A percentile compares a stretch with the other conserved stretches of the same genome.
Conservation (phyloP, 2,113 vertebrate genomes). For the Myiagra hebetior region DNA sequence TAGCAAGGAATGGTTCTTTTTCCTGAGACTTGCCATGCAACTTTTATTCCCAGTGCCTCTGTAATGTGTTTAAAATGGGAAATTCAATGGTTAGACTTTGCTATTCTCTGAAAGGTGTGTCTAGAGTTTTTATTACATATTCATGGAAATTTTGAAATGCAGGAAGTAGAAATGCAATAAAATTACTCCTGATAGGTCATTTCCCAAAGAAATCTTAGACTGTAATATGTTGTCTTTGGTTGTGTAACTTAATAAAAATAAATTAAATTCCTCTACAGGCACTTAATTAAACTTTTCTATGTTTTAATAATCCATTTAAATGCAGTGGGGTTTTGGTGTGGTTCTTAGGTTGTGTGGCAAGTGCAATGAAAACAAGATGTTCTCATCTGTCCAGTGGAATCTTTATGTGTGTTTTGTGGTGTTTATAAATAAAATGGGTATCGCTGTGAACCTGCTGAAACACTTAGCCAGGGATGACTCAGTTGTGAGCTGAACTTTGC, state of each 20-base stretch:
- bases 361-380: not conserved
- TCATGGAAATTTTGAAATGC: conserved; percentile 46
- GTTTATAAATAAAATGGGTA: not conserved
- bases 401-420: not conserved
- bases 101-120: conserved; percentile 6
- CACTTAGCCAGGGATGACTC: not conserved
- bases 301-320: conserved; percentile 14
- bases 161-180: conserved; percentile 49
- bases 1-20: not conserved
- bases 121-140: conserved; percentile 3
- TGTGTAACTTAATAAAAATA: conserved; percentile 52
- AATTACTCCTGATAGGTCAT: conserved; percentile 52
- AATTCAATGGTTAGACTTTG: not conserved
- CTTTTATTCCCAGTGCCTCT: not conserved
- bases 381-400: conserved; percentile 9
- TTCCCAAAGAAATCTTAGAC: conserved; percentile 44
- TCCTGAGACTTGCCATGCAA: not conserved
- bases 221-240: not conserved
- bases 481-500: not conserved
- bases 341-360: not conserved
- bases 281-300: not conserved
- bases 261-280: conserved; percentile 10
- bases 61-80: not conserved
- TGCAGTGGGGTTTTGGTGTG: conserved; percentile 20
- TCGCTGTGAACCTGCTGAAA: not conserved